Base-by-base conservation (phyloP, 2,797 vertebrate species). In the Steatocranus sp. region DNA sequence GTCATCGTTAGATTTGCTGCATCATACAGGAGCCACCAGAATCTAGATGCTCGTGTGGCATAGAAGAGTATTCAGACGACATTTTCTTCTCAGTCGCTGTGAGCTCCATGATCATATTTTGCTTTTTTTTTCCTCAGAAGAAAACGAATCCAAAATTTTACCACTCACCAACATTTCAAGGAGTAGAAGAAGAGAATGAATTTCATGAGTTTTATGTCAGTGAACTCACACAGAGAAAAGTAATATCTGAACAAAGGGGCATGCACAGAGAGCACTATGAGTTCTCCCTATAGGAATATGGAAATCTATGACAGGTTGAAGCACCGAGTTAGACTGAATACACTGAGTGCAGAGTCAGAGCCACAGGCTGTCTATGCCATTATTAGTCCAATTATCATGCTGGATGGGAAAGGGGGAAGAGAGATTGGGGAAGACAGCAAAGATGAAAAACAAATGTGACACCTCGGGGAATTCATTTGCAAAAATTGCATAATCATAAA, bases 341-440 rank as follows among this genome's bases (percentile, higher is more conserved):
- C 77, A 84, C 30, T n/a, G 27, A 81, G 74, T 30, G 8, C 63
- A 41, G 49, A 51, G 68, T 18, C 48, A n/a, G 53, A 81, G 88
- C 63, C 76, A 87, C 53, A 9, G 38, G 80, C 80, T 80, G 83
- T 81, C 46, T 49, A 17, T 3, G 15, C 75, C 81, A 81, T 89
- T 87, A 92, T 92, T 84, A 90, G 81, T 85, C 83, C 85, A 89
- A 92, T 90, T 91, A 90, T 85, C 78, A 68, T 75, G 78, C 75
- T 75, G 78, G 53, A 77, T 81, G 73, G 50, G 25, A 70, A 77
- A 51, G 78, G 27, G 43, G 58, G 58, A 54, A 51, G 41, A 63
- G 38, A 70, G 61, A 80, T 68, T 73, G 75, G 48, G 56, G 78
- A 50, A 87, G 79, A 87, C 80, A 75, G 84, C 1, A 30, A 75